Evolutionary conservation across 2,888 invertebrate genomes (phyloP).

Genomic region (Glyphotaelius pellucidus): DNA sequence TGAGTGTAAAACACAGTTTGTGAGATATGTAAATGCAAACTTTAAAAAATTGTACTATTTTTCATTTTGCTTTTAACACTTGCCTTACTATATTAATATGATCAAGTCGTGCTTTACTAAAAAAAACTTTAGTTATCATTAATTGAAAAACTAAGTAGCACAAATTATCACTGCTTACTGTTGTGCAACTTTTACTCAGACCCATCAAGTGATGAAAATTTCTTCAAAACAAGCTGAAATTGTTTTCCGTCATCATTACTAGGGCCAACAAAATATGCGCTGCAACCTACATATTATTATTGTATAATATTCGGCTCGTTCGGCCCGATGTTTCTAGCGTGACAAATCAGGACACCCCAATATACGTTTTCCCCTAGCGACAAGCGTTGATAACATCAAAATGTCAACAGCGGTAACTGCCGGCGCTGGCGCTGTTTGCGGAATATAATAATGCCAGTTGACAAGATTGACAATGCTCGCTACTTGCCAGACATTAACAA

Average conservation of each 20-base stretch:
- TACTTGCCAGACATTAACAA: not conserved
- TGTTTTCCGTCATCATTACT: not conserved
- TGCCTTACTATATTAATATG: not conserved
- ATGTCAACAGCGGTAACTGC: slow-evolving; percentile 53
- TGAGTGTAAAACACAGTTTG: not conserved
- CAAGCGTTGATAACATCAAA: slow-evolving; percentile 45
- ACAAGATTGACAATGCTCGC: not conserved
- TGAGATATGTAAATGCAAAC: not conserved
- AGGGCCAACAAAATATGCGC: not conserved
- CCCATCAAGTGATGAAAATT: not conserved
- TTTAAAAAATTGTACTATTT: not conserved
- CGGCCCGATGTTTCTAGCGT: not conserved
- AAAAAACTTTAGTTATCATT: not conserved
- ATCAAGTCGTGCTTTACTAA: not conserved
- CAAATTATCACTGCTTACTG: not conserved
- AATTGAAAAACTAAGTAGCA: not conserved
- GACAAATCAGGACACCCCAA: slow-evolving; percentile 12
- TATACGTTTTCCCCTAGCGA: slow-evolving; percentile 26
- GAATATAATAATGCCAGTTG: slow-evolving; percentile 54
- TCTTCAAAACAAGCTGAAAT: not conserved
- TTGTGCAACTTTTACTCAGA: not conserved
- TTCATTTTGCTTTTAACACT: no score
- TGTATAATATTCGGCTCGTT: not conserved
- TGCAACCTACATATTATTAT: not conserved
- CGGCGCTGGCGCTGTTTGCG: slow-evolving; percentile 50